phyloP scores from a whole-genome alignment of 2,113 vertebrate genomes.

The Hippocampus mohnikei region DNA sequence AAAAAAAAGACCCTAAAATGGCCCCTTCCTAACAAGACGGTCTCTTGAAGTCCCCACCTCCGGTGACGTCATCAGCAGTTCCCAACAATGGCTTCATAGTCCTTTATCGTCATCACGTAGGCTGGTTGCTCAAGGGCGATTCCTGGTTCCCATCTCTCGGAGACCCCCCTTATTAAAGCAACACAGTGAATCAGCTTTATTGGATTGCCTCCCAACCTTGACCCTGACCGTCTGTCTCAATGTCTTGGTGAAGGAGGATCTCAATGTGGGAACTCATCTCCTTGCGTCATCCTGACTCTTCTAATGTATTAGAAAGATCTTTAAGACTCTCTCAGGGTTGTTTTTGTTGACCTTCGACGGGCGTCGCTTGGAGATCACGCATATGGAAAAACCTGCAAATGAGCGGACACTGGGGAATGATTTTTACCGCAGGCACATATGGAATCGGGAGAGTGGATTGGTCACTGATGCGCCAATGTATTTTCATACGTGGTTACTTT shows the following conservation, averaged over 20 bases:
- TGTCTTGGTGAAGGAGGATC: conserved; percentile 30
- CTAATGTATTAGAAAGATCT: conserved; percentile 38
- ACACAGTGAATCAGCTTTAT: conserved; percentile 65
- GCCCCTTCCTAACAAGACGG: background rate
- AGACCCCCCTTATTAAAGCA: conserved; percentile 36
- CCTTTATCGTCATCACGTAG: background rate
- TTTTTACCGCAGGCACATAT: conserved; percentile 4
- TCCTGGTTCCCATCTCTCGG: background rate
- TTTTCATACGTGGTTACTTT: background rate
- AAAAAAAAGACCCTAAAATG: background rate
- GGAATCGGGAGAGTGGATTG: conserved; percentile 25
- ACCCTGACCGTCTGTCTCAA: conserved; percentile 16
- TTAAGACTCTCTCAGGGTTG: conserved; percentile 14
- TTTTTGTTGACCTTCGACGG: conserved; percentile 40
- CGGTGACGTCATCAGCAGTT: background rate
- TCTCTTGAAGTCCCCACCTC: background rate
- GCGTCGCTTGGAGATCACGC: no score
- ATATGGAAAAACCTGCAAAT: no score
- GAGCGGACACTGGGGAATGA: background rate
- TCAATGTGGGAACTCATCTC: conserved; percentile 51
- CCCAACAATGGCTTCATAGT: background rate
- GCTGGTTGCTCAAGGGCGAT: background rate
- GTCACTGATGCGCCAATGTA: background rate
- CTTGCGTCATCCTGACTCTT: conserved; percentile 24
- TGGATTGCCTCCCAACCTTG: conserved; percentile 59